Percentiles rank a stretch among this genome's conserved stretches.
These are phyloP conservation scores for Wasmannia auropunctata DNA, from an alignment of 1,140 invertebrate species.

Conservation along the genomic window DNA sequence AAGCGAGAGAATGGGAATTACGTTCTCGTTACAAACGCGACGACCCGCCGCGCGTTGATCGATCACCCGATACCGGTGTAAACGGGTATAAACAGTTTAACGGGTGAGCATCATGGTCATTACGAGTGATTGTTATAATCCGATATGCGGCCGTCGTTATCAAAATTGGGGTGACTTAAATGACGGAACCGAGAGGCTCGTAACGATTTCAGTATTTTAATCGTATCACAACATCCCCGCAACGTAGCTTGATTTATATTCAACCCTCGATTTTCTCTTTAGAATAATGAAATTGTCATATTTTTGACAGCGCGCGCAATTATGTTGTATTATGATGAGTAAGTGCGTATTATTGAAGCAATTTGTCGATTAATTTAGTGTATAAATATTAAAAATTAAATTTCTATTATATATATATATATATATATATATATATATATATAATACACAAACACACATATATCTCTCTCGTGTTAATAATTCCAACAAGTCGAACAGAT, in stretches of 20 bases:
- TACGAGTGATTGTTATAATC: conserved; percentile 61
- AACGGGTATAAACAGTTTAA: conserved; percentile 62
- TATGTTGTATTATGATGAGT: neutral
- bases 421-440: too few relatives aligned
- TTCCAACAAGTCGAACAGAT: neutral
- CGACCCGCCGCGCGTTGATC: conserved; percentile 53
- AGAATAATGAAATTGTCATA: conserved; percentile 27
- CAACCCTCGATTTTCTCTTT: conserved; percentile 2
- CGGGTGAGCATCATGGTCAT: conserved; percentile 59
- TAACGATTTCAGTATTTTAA: conserved; percentile 53
- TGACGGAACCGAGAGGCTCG: conserved; percentile 45
- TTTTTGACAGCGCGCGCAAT: conserved; percentile 13
- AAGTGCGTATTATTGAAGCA: neutral
- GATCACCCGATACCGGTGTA: conserved; percentile 57
- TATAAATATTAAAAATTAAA: conserved; percentile 9
- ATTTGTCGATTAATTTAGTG: conserved; percentile 13
- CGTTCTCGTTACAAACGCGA: conserved; percentile 58
- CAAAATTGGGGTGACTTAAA: conserved; percentile 61
- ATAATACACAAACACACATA: too few relatives aligned
- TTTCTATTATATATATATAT: neutral
- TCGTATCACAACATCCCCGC: conserved; percentile 18
- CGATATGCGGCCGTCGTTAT: conserved; percentile 57
- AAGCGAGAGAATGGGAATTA: conserved; percentile 61
- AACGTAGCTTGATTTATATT: conserved; percentile 8
- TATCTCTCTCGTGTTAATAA: neutral